Evolutionary conservation across 2,113 vertebrate genomes (phyloP).

Genomic region (Centropus bengalensis): DNA sequence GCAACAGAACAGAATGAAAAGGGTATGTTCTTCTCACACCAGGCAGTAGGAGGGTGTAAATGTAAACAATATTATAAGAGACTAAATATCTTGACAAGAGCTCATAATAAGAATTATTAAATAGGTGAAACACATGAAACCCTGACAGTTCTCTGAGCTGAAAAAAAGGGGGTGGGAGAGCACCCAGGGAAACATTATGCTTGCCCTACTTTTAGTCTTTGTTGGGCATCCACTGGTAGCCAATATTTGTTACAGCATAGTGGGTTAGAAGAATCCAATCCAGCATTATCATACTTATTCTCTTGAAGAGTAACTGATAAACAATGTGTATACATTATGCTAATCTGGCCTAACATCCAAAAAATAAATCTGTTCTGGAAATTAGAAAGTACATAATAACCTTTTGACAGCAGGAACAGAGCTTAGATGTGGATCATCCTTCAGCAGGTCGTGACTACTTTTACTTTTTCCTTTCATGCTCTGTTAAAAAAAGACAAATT

Average conservation of each 20-base stretch:
- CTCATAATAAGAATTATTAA: not conserved
- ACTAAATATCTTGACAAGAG: not conserved
- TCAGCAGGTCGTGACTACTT: conserved; percentile 96
- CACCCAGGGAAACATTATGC: not conserved
- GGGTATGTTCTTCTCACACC: not conserved
- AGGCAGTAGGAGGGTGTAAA: not conserved
- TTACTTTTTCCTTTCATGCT: conserved; percentile 97
- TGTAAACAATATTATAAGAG: not conserved
- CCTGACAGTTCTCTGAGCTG: not conserved
- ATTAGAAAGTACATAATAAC: conserved; percentile 64
- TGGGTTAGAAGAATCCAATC: not conserved
- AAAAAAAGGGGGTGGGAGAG: not conserved
- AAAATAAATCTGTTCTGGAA: not conserved
- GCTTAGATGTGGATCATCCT: conserved; percentile 92
- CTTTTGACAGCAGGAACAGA: conserved; percentile 91
- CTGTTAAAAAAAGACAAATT: conserved; percentile 67
- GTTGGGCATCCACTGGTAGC: not conserved
- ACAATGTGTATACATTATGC: not conserved
- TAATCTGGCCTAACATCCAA: not conserved
- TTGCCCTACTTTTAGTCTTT: not conserved
- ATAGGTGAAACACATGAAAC: not conserved
- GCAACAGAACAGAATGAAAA: not conserved
- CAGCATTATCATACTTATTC: not conserved
- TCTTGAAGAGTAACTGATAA: not conserved
- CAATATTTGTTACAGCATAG: not conserved